phyloP scores from a whole-genome alignment of 2,797 vertebrate genomes.

The Chiloscyllium punctatum region DNA sequence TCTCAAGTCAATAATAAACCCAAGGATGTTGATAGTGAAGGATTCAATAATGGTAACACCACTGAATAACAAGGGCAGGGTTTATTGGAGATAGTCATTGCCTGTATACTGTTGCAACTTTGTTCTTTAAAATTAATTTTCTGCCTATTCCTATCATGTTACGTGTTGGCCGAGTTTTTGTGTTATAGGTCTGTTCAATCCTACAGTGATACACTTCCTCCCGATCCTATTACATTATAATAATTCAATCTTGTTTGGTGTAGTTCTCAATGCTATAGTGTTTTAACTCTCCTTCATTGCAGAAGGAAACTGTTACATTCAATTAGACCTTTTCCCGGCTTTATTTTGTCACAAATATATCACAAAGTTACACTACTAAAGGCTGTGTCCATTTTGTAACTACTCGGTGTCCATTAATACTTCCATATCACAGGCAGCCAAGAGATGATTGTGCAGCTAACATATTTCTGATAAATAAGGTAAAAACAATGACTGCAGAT shows the following conservation, averaged over 20 bases:
- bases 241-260: neutral
- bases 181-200: neutral
- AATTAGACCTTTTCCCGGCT: neutral
- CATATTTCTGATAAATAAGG: neutral
- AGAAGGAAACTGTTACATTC: neutral
- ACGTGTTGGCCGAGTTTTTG: neutral
- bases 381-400: neutral
- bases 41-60: too few relatives aligned
- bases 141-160: neutral
- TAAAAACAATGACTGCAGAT: too few relatives aligned
- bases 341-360: neutral
- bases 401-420: neutral
- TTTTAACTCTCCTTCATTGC: neutral
- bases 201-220: neutral
- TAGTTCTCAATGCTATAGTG: neutral
- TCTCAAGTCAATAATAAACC: too few relatives aligned
- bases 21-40: too few relatives aligned
- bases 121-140: neutral
- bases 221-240: neutral
- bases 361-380: neutral
- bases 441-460: neutral
- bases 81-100: too few relatives aligned
- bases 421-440: neutral
- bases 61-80: too few relatives aligned
- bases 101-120: neutral